phyloP scores from a whole-genome alignment of 1,140 invertebrate species.

The Ganaspis sp. region DNA sequence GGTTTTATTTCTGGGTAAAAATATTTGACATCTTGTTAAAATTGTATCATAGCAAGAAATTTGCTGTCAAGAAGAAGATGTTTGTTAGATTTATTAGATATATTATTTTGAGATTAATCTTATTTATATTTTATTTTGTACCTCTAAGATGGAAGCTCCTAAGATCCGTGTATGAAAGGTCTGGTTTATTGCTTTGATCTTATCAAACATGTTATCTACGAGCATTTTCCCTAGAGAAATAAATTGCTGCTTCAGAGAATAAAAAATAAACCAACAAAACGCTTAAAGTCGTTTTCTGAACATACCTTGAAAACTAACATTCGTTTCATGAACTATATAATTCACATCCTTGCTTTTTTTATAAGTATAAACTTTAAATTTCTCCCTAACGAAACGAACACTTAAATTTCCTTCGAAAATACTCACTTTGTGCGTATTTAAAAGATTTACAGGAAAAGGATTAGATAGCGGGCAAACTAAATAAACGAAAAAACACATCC shows the following conservation, averaged over 20 bases:
- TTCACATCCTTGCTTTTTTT: neutral
- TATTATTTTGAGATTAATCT: neutral
- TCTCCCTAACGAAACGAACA: neutral
- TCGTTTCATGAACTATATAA: neutral
- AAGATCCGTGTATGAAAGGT: neutral
- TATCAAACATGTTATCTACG: neutral
- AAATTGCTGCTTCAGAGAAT: neutral
- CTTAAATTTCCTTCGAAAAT: neutral
- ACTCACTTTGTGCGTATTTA: neutral
- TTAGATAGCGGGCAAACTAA: neutral
- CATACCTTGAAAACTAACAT: neutral
- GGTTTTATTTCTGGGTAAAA: neutral
- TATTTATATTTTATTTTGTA: neutral
- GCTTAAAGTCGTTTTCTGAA: too few species aligned
- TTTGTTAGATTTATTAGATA: neutral
- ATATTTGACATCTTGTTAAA: neutral
- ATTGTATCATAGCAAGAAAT: conserved; percentile 3
- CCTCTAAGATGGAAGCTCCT: neutral
- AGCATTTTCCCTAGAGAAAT: neutral
- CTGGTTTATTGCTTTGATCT: neutral
- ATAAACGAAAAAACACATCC: too few species aligned
- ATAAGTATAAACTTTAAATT: neutral
- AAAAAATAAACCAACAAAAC: too few species aligned
- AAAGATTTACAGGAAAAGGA: neutral
- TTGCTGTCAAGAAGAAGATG: neutral